Evolutionary conservation across 1,140 invertebrate species (phyloP), one percentile per base, ranked within the genome.

Genomic region (Ruditapes philippinarum): DNA sequence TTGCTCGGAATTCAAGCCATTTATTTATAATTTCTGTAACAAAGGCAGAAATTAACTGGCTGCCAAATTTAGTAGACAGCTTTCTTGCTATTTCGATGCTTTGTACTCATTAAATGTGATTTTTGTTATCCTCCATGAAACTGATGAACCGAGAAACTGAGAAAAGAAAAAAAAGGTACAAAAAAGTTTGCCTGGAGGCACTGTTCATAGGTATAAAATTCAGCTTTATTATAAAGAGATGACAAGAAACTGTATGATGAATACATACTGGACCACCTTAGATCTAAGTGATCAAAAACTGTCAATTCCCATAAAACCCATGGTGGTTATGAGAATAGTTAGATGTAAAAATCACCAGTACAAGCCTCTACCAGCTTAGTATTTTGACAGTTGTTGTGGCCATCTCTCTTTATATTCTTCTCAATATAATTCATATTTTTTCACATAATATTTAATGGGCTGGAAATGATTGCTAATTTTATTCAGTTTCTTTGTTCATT

Each of bases 251-350:
- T 36, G 42, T 78, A 78, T 76, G 73, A 76, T 76, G 42, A 28
- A 76, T 80, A 38, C 38, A 42, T 38, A 45, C 42, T 7, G 54
- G 79, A 81, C 79, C 79, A 81, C 79, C 79, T 45, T n/a, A n/a
- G n/a, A 42, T n/a, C 25, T 14, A 65, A 25, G 57, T 42, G 49
- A 62, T 81, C 54, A 81, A 36, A 81, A 62, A 62, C 28, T 42
- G 54, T 38, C 79, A 81, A 81, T 81, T 81, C 62, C 79, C 79
- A 81, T 81, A 81, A 81, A 81, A 4, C n/a, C 22, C 19, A 81
- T 60, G 78, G 51, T 33, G 31, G 79, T 62, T 81, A 81, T 81
- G 54, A 42, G 54, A 62, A 65, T 45, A 42, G 31, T 81, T 31
- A 28, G 14, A 42, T 17, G 45, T 40, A 4, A 25, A 22, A 38